Base-by-base conservation (phyloP, 1,140 invertebrate species). In the Leptinotarsa undecemlineata region DNA sequence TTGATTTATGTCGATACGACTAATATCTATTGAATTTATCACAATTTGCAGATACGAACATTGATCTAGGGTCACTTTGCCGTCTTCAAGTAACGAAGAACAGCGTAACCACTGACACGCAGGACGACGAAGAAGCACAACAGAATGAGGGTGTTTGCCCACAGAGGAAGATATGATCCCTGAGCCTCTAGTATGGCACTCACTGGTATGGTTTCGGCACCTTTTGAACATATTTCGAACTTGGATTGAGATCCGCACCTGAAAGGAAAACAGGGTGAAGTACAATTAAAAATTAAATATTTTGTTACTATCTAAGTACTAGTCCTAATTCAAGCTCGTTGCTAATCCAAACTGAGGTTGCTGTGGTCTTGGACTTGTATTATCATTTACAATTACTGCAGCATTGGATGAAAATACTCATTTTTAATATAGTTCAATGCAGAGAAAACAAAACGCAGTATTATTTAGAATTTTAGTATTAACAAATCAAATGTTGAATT, bases 111-210 rank as follows among this genome's bases (percentile, higher is more conserved):
- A 61, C 94, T 86, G 33, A 91, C 84, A 76, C 93, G 88, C 85
- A 94, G 94, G 67, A 92, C 87, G 72, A 94, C 80, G 66, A 95
- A 88, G 85, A 94, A 94, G 72, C 89, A 87, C 70, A 94, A 79
- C 63, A 94, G 86, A n/a, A 94, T 90, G 3, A 92, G 82, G 11
- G 92, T 93, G 85, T 94, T 94, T 68, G 91, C 89, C 93, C 93
- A 94, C 3, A 94, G 84, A 5, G 92, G 91, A 74, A 87, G 86
- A 69, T 87, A 86, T 21, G 88, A 87, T 72, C 88, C 89, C 80
- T 91, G 90, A 60, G 88, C 88, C 76, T 90, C 88, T 71, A 94
- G 84, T 74, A 94, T 92, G 71, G 91, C 90, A n/a, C 88, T 83
- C 14, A 90, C 87, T 61, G 92, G 90, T 86, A 94, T 92, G 82